These are phyloP conservation scores for Tinamus guttatus DNA, from an alignment of 2,113 vertebrate species.

Conservation along the genomic window DNA sequence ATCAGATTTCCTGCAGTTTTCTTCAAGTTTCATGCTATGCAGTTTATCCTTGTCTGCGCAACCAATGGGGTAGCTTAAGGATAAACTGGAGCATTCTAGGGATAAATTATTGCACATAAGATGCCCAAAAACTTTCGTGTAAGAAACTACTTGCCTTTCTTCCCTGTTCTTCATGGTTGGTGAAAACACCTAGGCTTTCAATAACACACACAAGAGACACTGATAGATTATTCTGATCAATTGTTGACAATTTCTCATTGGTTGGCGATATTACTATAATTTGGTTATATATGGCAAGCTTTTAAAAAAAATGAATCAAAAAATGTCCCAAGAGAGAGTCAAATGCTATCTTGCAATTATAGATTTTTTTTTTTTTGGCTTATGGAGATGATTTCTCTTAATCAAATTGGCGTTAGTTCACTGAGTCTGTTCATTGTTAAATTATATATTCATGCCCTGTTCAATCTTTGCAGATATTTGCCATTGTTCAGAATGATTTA, in stretches of 20 bases:
- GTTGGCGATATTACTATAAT: not conserved
- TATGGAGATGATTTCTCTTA: not conserved
- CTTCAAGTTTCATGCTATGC: not conserved
- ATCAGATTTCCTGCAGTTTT: not conserved
- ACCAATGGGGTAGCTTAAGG: not conserved
- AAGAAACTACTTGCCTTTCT: not conserved
- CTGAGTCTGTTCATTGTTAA: conserved; percentile 5
- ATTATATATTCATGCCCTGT: not conserved
- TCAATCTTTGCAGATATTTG: not conserved
- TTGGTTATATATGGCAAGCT: not conserved
- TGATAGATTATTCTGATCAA: not conserved
- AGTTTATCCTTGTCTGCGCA: not conserved
- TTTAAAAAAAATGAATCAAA: not conserved
- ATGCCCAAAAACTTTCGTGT: fast-evolving
- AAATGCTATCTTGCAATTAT: not conserved
- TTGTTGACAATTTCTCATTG: not conserved
- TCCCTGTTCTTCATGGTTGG: not conserved
- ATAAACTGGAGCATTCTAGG: not conserved
- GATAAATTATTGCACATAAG: fast-evolving
- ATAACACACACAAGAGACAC: no score
- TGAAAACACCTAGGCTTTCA: not conserved
- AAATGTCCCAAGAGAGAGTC: not conserved
- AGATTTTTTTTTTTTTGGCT: not conserved
- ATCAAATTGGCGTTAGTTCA: not conserved
- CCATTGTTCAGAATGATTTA: not conserved